These are phyloP conservation scores for Bettongia penicillata DNA, from an alignment of 2,113 vertebrate species.

Conservation along the genomic window DNA sequence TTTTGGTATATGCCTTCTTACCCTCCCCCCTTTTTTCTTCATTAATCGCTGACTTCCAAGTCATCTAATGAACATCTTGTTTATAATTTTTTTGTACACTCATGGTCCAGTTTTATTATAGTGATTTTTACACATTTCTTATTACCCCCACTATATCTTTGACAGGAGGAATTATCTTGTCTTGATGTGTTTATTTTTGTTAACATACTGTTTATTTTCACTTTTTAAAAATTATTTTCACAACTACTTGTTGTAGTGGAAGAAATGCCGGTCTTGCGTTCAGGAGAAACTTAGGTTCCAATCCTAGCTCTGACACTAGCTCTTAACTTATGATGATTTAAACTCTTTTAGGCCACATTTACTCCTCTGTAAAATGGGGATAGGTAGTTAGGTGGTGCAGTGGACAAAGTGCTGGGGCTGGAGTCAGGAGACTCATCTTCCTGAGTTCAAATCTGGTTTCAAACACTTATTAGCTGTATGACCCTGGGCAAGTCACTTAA, in stretches of 20 bases:
- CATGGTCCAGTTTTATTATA: background rate
- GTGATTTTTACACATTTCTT: background rate
- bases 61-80: background rate
- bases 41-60: background rate
- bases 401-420: background rate
- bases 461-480: background rate
- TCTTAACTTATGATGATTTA: background rate
- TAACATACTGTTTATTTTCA: background rate
- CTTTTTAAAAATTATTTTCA: too few species aligned
- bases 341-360: background rate
- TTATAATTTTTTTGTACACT: background rate
- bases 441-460: background rate
- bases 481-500: background rate
- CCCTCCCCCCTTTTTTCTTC: background rate
- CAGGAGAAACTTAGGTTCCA: background rate
- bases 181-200: background rate
- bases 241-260: background rate
- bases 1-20: background rate
- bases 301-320: background rate
- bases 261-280: background rate
- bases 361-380: background rate
- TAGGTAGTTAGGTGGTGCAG: background rate
- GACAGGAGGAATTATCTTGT: background rate
- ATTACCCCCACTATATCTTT: background rate
- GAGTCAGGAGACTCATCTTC: background rate